Evolutionary conservation across 2,797 vertebrate species (phyloP).

Genomic region (Oophaga sylvatica): DNA sequence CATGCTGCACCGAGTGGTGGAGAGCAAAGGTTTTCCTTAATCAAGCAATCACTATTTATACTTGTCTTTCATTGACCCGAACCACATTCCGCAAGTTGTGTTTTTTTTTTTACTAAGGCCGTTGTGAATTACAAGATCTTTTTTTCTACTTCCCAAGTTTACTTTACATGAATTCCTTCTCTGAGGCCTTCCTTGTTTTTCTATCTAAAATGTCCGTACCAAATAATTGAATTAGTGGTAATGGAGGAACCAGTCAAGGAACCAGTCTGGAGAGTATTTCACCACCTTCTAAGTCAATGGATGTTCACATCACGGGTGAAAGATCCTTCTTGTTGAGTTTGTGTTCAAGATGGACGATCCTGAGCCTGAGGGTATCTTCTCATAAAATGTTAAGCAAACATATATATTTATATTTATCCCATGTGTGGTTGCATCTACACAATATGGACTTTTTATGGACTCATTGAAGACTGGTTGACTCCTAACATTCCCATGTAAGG

Average conservation of each 20-base stretch:
- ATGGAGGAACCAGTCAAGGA: neutral
- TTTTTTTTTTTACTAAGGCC: neutral
- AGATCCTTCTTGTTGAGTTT: neutral
- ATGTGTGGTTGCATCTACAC: neutral
- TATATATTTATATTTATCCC: too few relatives aligned
- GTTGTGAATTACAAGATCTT: neutral
- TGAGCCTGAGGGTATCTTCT: neutral
- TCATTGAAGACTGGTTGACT: neutral
- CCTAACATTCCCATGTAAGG: neutral
- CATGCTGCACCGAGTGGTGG: neutral
- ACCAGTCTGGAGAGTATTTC: neutral
- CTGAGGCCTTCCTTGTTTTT: conserved; percentile 9
- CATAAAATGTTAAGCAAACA: neutral
- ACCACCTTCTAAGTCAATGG: neutral
- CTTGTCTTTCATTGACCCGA: conserved; percentile 6
- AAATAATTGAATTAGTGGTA: neutral
- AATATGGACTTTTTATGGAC: neutral
- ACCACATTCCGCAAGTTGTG: neutral
- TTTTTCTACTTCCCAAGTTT: neutral
- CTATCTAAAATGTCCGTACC: neutral
- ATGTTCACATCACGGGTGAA: neutral
- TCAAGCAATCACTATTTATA: conserved; percentile 22
- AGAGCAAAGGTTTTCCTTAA: neutral
- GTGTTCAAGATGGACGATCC: neutral
- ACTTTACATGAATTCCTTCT: neutral